A percentile compares a stretch with the other conserved stretches of the same genome.
phyloP scores from a whole-genome alignment of 2,113 vertebrate species.

The Alethe castanea region DNA sequence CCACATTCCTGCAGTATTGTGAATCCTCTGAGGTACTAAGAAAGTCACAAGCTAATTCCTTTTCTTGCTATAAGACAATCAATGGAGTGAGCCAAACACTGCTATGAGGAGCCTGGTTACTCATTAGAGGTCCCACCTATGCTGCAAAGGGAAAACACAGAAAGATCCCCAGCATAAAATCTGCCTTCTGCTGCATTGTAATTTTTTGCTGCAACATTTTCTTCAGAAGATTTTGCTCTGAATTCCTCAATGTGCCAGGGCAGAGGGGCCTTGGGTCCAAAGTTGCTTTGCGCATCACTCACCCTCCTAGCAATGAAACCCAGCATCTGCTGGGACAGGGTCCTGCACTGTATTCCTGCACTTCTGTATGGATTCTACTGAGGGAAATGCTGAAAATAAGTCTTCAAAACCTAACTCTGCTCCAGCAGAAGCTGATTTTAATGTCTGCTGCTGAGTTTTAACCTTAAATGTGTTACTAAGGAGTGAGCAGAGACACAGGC shows the following conservation, averaged over 20 bases:
- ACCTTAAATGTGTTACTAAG: neutral
- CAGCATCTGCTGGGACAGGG: neutral
- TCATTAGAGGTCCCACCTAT: neutral
- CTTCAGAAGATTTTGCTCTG: neutral
- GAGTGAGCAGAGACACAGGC: neutral
- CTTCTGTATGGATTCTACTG: neutral
- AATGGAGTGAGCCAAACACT: neutral
- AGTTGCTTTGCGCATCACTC: neutral
- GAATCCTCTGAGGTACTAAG: neutral
- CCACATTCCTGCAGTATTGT: neutral
- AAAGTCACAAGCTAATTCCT: neutral
- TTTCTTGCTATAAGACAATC: neutral
- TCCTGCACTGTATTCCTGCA: neutral
- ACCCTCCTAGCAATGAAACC: rapidly evolving
- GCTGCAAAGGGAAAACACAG: neutral
- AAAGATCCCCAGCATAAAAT: neutral
- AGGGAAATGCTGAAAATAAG: neutral
- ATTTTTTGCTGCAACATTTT: neutral
- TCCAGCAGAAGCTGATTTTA: neutral
- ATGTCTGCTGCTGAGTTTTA: neutral
- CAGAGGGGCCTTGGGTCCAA: neutral
- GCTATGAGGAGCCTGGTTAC: neutral
- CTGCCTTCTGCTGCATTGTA: neutral
- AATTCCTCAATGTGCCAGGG: neutral
- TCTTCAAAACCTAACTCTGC: neutral